These are phyloP conservation scores for Heliothis peltigera DNA, from an alignment of 2,888 invertebrate genomes.

Conservation along the genomic window DNA sequence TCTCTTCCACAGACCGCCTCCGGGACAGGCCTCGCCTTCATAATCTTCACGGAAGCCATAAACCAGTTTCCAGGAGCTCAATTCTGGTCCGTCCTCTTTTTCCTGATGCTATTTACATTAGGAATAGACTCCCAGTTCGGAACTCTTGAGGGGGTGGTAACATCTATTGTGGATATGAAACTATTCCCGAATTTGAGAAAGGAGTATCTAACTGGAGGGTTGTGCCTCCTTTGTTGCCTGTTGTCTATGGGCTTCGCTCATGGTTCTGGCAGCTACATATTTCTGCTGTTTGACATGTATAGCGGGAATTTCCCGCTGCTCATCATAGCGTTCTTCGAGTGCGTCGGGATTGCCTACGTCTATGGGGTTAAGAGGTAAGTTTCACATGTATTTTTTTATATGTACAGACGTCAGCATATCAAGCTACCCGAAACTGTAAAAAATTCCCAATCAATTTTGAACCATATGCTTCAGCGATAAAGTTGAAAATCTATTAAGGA, in stretches of 20 bases:
- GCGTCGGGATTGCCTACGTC: constrained; percentile 97
- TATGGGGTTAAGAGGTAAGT: constrained; percentile 96
- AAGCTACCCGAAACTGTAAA: too few relatives aligned
- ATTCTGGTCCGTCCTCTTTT: constrained; percentile 98
- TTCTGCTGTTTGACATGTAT: constrained; percentile 97
- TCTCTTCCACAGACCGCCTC: constrained; percentile 94
- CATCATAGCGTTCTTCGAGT: constrained; percentile 98
- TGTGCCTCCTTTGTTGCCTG: constrained; percentile 95
- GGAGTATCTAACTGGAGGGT: constrained; percentile 95
- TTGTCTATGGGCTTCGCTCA: constrained; percentile 97
- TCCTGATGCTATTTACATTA: constrained; percentile 98
- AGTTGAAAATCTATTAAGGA: too few relatives aligned
- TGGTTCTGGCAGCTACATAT: constrained; percentile 97
- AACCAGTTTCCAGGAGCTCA: constrained; percentile 99
- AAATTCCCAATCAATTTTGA: too few relatives aligned
- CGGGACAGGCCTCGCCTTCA: constrained; percentile 98
- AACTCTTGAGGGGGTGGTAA: constrained; percentile 98
- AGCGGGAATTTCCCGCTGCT: constrained; percentile 97
- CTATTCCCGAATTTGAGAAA: constrained; percentile 97
- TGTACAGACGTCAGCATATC: too few relatives aligned
- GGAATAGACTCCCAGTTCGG: constrained; percentile 99
- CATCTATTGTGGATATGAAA: constrained; percentile 98
- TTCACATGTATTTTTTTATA: background rate
- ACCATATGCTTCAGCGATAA: too few relatives aligned
- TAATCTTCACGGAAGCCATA: constrained; percentile 99